Evolutionary conservation across 2,797 vertebrate species (phyloP), one percentile per base, ranked within the genome.

Genomic region (Micropoecilia bifurca): DNA sequence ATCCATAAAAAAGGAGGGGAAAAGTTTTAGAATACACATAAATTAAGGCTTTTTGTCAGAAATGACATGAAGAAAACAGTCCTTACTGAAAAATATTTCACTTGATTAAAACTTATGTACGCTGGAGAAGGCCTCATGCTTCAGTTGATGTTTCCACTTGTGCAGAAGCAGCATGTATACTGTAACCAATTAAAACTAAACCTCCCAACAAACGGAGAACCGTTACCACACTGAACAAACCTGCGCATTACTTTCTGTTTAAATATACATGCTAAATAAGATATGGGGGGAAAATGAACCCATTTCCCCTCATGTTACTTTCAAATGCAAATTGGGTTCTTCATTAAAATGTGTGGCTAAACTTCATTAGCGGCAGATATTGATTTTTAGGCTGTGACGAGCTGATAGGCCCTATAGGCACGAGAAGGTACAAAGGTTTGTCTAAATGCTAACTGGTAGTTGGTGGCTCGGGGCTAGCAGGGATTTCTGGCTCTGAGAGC

Each of bases 401-500:
- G 89, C 88, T 92, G 91, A 94, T 92, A 92, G 90, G 85, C 91
- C 95, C 95, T 90, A 92, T 92, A 89, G 95, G 95, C 94, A 92
- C 90, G 88, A 76, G 91, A 92, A 92, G 94, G 94, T 95, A 94
- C 95, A 95, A 95, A 96, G 95, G 95, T 96, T 96, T 96, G 93
- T 96, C 94, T 94, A 94, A 94, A 95, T 93, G 93, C 92, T 94
- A 91, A 93, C 94, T 94, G 93, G 86, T 94, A 91, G 87, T 79
- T 86, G 71, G 92, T 91, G 89, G 91, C 95, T 94, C 30, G 80
- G 87, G 90, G 92, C 90, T 81, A 90, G 90, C 77, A 81, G 87
- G 50, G 81, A 90, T 87, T 87, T 89, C 81, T 91, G 85, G 93
- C 90, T 93, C 87, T 81, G 90, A 92, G 92, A 92, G 86, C 90